Evolutionary conservation across 2,888 invertebrate genomes (phyloP).

Genomic region (Polydrusus pterygomalis): DNA sequence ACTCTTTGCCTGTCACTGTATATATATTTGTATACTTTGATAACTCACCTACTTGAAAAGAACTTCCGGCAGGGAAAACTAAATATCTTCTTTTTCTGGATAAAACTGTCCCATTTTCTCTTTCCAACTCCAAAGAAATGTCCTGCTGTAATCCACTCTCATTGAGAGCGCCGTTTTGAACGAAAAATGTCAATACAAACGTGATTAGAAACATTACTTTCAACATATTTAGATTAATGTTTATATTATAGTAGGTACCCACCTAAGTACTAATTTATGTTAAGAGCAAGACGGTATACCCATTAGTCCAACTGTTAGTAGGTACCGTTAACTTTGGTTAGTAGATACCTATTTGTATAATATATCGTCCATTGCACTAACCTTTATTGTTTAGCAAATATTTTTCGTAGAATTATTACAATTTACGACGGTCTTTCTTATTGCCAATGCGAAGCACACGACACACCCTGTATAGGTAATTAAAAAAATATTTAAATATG

Average conservation of each 20-base stretch:
- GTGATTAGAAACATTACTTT: neutral
- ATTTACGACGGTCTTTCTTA: no score
- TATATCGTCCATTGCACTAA: no score
- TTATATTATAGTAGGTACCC: no score
- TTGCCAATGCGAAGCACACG: no score
- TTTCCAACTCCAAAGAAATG: conserved; percentile 54
- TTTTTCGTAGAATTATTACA: no score
- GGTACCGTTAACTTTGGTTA: conserved; percentile 9
- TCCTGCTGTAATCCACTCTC: conserved; percentile 56
- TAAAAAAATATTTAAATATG: no score
- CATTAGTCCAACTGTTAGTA: neutral
- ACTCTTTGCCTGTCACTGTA: no score
- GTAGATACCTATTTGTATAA: neutral
- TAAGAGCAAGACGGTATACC: neutral
- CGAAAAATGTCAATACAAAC: neutral
- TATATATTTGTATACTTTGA: no score
- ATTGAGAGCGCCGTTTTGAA: neutral
- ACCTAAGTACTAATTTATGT: neutral
- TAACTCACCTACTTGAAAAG: conserved; percentile 70
- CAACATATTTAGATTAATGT: neutral
- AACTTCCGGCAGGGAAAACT: conserved; percentile 62
- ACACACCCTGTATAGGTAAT: no score
- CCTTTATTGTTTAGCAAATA: no score
- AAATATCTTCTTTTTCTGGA: conserved; percentile 61
- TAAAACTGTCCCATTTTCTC: conserved; percentile 55